Base-by-base conservation (phyloP, 2,888 invertebrate genomes). In the Phyllotreta striolata region DNA sequence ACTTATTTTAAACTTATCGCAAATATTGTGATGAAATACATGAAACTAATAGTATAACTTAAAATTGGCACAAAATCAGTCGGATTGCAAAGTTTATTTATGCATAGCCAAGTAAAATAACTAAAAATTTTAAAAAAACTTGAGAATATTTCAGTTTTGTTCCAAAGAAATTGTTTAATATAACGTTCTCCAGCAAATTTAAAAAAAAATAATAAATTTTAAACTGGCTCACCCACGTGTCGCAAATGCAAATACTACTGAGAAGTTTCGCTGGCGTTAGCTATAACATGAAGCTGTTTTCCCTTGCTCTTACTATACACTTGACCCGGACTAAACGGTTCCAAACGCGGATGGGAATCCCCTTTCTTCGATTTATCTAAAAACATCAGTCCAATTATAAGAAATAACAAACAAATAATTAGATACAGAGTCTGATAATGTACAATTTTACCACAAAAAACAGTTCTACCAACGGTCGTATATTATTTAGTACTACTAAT, bases 291-390 rank as follows among this genome's bases (percentile, higher is more conserved):
- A 37, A 96, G 91, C 81, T 96, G 96, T 78, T 89, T 89, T 62
- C 94, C 94, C 82, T 95, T 94, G 70, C 94, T 94, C 68, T 90
- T 90, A 81, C 96, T 96, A 83, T 95, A 97, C 13, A 97, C 93
- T 81, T 97, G 96, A 0, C 96, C 95, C 0, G 92, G 88, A 77
- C 91, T 90, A 82, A 96, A 96, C 0, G 95, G 94, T 78, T 95
- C 93, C 58, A 95, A 83, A 65, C 93, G 87, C 0, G 94, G 93
- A 75, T 91, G 92, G 0, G 85, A 84, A 43, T 85, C 85, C 44
- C 79, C 74, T 84, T 84, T 59, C 41, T 62, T 66, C n/a, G 44
- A 38, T 62, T 54, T 57, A 51, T 64, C 64, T 64, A 24, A 12
- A 64, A 60, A 6, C 8, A 54, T 7, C 10, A 41, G 35, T 44